A percentile compares a stretch with the other conserved stretches of the same genome.
Evolutionary conservation across 1,140 invertebrate genomes (phyloP).

Genomic region (Metopolophium dirhodum): DNA sequence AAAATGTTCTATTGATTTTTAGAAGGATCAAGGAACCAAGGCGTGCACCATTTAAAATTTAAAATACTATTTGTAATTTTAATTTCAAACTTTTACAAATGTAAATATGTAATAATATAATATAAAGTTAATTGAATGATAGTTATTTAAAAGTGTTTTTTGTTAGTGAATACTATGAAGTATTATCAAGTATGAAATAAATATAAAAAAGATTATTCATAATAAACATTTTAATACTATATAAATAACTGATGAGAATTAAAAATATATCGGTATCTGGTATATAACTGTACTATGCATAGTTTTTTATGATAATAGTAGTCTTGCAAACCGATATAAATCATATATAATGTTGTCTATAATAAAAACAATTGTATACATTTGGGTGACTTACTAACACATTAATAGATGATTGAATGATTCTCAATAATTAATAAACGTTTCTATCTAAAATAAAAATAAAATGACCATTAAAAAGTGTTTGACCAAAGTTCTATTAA

Average conservation of each 20-base stretch:
- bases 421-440: not conserved
- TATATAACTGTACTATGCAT: too few species aligned
- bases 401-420: not conserved
- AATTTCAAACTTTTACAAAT: not conserved
- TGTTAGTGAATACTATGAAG: not conserved
- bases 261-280: not conserved
- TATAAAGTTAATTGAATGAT: not conserved
- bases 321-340: not conserved
- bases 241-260: not conserved
- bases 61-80: not conserved
- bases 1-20: not conserved
- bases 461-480: not conserved
- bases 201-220: not conserved
- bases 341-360: not conserved
- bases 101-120: too few species aligned
- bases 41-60: not conserved
- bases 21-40: not conserved
- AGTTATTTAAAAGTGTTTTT: not conserved
- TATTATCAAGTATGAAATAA: not conserved
- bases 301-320: not conserved
- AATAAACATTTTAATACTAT: not conserved
- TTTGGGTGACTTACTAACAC: not conserved
- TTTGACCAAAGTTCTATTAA: not conserved
- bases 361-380: not conserved
- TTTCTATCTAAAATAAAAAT: not conserved